phyloP scores from a whole-genome alignment of 2,797 vertebrate species.

The Pseudotriccus pelzelni region DNA sequence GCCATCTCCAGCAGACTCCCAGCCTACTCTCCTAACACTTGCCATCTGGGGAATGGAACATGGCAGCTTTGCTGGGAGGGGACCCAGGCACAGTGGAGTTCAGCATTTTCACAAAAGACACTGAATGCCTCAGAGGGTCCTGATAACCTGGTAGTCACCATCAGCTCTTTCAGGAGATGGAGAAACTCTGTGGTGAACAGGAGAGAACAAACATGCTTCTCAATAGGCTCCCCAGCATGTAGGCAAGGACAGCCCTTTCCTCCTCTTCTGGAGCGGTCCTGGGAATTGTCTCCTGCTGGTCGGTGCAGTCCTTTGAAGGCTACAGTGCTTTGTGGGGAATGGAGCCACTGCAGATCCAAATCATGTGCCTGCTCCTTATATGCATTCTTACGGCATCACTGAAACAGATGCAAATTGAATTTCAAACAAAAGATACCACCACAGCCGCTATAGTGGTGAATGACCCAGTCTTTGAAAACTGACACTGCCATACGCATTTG shows the following conservation, averaged over 20 bases:
- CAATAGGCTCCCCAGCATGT: neutral
- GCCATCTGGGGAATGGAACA: fast-evolving
- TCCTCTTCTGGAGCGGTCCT: neutral
- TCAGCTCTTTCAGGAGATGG: neutral
- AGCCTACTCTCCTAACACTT: neutral
- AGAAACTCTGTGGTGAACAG: neutral
- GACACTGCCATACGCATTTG: neutral
- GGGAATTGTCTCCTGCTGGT: neutral
- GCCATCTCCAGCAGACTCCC: fast-evolving
- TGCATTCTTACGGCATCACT: constrained; percentile 19
- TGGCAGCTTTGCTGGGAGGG: neutral
- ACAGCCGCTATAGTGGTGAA: neutral
- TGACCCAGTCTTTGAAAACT: constrained; percentile 4
- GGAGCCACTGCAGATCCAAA: neutral
- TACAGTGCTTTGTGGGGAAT: neutral
- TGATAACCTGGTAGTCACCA: neutral
- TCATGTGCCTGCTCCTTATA: neutral
- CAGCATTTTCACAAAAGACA: neutral
- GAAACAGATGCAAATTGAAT: constrained; percentile 51
- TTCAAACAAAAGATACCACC: constrained; percentile 46
- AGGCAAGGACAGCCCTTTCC: neutral
- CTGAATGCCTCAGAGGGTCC: neutral
- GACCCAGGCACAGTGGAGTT: fast-evolving
- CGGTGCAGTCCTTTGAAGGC: neutral
- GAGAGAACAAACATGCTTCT: neutral